These are phyloP conservation scores for Atrina japonica DNA, from an alignment of 2,888 invertebrate species.

Conservation along the genomic window DNA sequence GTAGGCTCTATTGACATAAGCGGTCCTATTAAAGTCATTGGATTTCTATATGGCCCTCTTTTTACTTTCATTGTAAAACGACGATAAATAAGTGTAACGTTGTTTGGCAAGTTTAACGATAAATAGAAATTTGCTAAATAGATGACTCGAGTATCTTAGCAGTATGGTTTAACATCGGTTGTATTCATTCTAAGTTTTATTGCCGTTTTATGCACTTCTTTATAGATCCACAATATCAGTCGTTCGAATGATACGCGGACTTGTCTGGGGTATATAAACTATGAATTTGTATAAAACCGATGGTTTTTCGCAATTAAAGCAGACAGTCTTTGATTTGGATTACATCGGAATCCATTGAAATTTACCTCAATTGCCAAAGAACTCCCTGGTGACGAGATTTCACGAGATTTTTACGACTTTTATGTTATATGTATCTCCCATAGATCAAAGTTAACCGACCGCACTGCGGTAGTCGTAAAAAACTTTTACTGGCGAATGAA, in stretches of 20 bases:
- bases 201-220: constrained; percentile 21
- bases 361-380: constrained; percentile 17
- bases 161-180: too few relatives aligned
- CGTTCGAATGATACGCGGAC: constrained; percentile 13
- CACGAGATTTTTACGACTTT: constrained; percentile 41
- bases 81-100: too few relatives aligned
- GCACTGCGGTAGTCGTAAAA: constrained; percentile 23
- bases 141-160: too few relatives aligned
- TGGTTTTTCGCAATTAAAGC: constrained; percentile 18
- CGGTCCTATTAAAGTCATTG: too few relatives aligned
- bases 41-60: too few relatives aligned
- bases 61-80: too few relatives aligned
- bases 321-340: constrained; percentile 3
- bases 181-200: constrained; percentile 5
- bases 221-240: not conserved
- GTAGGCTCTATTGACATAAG: too few relatives aligned
- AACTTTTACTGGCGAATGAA: constrained; percentile 34
- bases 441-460: constrained; percentile 34
- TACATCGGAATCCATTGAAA: constrained; percentile 18
- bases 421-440: constrained; percentile 24
- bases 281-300: constrained; percentile 25
- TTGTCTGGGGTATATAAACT: constrained; percentile 15
- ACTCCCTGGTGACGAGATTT: constrained; percentile 37
- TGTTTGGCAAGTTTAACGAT: too few relatives aligned
- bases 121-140: too few relatives aligned